Base-by-base conservation (phyloP, 2,888 invertebrate species). In the Andrena chrysosceles region DNA sequence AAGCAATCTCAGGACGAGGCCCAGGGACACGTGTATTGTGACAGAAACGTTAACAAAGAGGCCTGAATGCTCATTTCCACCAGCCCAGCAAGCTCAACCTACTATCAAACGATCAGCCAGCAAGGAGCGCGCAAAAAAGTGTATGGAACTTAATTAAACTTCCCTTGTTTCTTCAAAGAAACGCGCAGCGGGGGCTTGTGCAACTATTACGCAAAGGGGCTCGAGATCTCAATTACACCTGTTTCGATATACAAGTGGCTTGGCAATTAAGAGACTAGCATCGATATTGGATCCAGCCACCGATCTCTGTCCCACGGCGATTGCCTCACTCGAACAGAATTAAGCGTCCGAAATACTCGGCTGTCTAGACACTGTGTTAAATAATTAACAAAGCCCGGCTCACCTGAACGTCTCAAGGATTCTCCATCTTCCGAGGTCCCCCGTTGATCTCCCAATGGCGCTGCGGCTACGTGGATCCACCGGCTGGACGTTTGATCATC, bases 351-450 rank as follows among this genome's bases (percentile, higher is more conserved):
- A 70, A 60, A 59, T 56, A 66, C 6, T 35, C 59, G 23, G 3
- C 10, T 8, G 64, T 8, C 16, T 26, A 42, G 29, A 31, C 56
- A 26, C 16, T 29, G 16, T 2, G 49, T 42, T 16, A 71, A n/a
- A 26, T 31, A 23, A 77, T 59, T 59, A 62, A 59, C 23, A 13
- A 42, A 23, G 13, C 56, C 56, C 63, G 49, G n/a, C 89, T 85
- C 73, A 88, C 87, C 87, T 87, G 75, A 64, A 26, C 63, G 68
- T 49, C 62, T 83, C 56, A 84, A 86, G 81, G 64, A 82, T 74
- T 86, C 66, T 80, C 79, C 89, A 89, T 89, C 54, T 79, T 62
- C 70, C 26, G 52, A 35, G n/a, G 54, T 63, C 42, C 26, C 33
- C 63, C 35, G 64, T 60, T 49, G 70, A 60, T 63, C 72, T 63